phyloP scores from a whole-genome alignment of 2,888 invertebrate genomes.

The Ametastegia equiseti region DNA sequence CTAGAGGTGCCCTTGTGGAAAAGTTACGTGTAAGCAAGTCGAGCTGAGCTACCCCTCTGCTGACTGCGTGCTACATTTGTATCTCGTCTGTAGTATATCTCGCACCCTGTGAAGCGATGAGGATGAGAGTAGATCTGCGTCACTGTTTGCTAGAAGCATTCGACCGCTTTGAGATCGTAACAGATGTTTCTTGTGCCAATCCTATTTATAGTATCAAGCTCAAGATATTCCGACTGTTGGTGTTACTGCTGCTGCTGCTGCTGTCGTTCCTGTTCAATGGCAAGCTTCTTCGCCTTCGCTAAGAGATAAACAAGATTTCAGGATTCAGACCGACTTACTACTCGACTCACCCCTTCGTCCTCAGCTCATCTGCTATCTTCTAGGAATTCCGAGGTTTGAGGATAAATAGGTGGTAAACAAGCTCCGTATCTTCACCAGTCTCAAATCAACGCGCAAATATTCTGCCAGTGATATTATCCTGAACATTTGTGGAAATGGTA shows the following conservation, averaged over 20 bases:
- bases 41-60: constrained; percentile 6
- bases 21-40: constrained; percentile 32
- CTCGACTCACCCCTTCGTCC: background rate
- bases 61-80: constrained; percentile 16
- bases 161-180: constrained; percentile 27
- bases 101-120: constrained; percentile 18
- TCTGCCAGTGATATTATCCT: background rate
- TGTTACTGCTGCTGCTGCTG: background rate
- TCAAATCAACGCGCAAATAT: background rate
- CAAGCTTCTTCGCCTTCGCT: background rate
- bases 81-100: constrained; percentile 6
- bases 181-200: constrained; percentile 33
- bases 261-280: background rate
- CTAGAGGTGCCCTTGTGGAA: background rate
- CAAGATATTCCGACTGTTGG: background rate
- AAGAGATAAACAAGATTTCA: constrained; percentile 19
- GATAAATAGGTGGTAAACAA: background rate
- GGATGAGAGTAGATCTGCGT: background rate
- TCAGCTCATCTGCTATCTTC: background rate
- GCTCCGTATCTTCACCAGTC: background rate
- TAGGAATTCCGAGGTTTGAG: background rate
- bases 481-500: too few species aligned
- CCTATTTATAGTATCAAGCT: constrained; percentile 17
- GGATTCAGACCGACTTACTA: background rate
- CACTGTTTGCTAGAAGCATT: constrained; percentile 35